Evolutionary conservation across 2,797 vertebrate genomes (phyloP), one percentile per base, ranked within the genome.

Genomic region (Pipistrellus pygmaeus): DNA sequence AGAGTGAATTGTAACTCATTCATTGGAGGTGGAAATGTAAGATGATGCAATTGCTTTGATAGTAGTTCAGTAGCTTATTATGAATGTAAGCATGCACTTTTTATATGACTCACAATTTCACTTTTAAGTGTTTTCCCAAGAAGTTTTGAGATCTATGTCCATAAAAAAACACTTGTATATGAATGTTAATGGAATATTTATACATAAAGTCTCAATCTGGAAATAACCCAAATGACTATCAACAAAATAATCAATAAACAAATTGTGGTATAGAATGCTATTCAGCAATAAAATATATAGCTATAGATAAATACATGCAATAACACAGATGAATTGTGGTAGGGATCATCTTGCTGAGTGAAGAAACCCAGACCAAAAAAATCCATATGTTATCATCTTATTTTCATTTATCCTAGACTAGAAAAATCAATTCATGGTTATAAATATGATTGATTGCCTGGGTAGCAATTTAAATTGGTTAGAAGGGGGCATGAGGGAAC

Each of bases 231-330:
- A 53, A 80, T 80, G 6, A 80, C 48, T 51, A n/a, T 53, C 13
- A 86, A 60, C 23, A 91, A 21, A 82, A 57, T 51, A 73, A 75
- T 86, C 25, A 86, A 73, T 71, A 80, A 78, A 80, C 10, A 71
- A 73, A 48, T 55, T 9, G 20, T 90, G 13, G 6, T 23, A 57
- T 85, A 41, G 32, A 51, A 69, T 76, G 62, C 11, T 41, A 53
- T 71, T 78, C n/a, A 30, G 8, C 41, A 76, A 72, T 76, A 76
- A 32, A 53, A 76, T 76, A 55, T 4, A 38, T 55, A 48, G 46
- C 51, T 57, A 73, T 9, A 81, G 27, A n/a, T n/a, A n/a, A n/a
- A n/a, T n/a, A 48, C 18, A 38, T 25, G 17, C 13, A 68, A 62
- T 3, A 68, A 46, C 17, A 51, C 0, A 2, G 14, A 94, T 41